Percentiles rank a stretch among this genome's conserved stretches.
phyloP scores from a whole-genome alignment of 1,140 invertebrate species.

The Caenorhabditis elegans region DNA sequence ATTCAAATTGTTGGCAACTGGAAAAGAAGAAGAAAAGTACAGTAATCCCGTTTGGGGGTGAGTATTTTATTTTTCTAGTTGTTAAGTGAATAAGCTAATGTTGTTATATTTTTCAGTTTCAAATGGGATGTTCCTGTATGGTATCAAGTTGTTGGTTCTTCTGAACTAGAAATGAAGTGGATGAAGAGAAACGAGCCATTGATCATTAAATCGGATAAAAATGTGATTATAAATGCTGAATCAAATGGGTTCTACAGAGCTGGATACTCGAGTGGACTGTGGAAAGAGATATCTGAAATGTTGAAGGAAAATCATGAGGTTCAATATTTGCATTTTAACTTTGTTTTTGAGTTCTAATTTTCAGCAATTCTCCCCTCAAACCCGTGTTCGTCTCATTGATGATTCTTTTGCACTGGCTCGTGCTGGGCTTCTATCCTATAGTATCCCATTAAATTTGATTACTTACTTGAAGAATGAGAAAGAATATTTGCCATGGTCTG shows the following conservation, averaged over 20 bases:
- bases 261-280: constrained; percentile 15
- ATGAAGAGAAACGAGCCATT: neutral
- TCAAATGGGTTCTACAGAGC: constrained; percentile 8
- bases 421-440: constrained; percentile 25
- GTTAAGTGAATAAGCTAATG: neutral
- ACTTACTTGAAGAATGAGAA: constrained; percentile 19
- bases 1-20: constrained; percentile 28
- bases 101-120: neutral
- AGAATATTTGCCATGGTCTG: neutral
- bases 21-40: constrained; percentile 9
- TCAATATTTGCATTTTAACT: neutral
- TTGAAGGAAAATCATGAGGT: constrained; percentile 26
- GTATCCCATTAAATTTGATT: neutral
- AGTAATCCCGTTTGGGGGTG: neutral
- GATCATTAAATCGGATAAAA: neutral
- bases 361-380: constrained; percentile 24
- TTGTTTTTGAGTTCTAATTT: neutral
- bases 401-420: constrained; percentile 38
- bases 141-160: neutral
- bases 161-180: constrained; percentile 29
- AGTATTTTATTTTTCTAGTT: neutral
- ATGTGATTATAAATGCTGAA: constrained; percentile 27
- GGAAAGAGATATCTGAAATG: constrained; percentile 25
- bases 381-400: constrained; percentile 18
- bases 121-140: constrained; percentile 47